Conservation (phyloP, 2,888 invertebrate species). For the Prosapia bicincta region DNA sequence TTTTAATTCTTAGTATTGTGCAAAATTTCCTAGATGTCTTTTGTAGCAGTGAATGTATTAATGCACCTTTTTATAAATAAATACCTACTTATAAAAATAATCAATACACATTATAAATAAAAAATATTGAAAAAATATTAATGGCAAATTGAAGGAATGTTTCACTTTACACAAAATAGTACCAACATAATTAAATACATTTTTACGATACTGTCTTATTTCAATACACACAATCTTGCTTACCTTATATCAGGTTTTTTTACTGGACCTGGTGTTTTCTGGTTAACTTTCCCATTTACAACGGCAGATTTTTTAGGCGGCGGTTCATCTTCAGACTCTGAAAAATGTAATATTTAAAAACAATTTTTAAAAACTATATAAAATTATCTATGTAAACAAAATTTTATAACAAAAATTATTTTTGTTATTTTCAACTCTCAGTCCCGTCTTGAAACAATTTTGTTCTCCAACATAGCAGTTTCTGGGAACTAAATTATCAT, state of each 20-base stretch:
- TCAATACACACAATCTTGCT: background rate
- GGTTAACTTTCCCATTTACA: constrained; percentile 8
- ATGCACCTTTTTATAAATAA: constrained; percentile 17
- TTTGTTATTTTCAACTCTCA: constrained; percentile 43
- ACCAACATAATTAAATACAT: constrained; percentile 7
- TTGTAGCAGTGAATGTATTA: constrained; percentile 32
- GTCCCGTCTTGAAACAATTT: constrained; percentile 38
- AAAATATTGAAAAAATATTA: too few species aligned
- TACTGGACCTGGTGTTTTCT: background rate
- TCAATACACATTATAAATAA: too few species aligned
- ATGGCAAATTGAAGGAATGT: too few species aligned
- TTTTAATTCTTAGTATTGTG: too few species aligned
- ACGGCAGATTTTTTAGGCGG: constrained; percentile 19
- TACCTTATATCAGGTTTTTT: background rate
- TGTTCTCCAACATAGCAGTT: constrained; percentile 22
- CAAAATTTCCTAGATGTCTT: too few species aligned
- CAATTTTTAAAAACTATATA: background rate
- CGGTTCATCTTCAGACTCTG: constrained; percentile 39
- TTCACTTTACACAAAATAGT: too few species aligned
- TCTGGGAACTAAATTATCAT: background rate
- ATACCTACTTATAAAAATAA: too few species aligned
- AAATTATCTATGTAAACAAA: too few species aligned
- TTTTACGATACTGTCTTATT: too few species aligned
- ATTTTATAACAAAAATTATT: too few species aligned
- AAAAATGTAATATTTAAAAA: background rate